Conservation (phyloP, 2,113 vertebrate species). For the Paedocypris sp. region DNA sequence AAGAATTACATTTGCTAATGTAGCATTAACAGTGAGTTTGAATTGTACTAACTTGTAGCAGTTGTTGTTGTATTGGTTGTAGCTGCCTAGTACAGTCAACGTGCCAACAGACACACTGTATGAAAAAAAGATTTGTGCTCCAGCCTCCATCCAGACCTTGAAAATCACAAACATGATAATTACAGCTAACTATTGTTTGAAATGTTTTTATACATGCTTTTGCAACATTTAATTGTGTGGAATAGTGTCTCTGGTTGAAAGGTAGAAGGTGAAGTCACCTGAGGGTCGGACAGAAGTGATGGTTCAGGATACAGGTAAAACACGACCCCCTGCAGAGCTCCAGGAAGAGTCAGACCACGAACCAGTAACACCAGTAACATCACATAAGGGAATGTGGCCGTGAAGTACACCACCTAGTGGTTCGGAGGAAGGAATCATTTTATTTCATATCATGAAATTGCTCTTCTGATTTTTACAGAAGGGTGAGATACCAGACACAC, state of each 20-base stretch:
- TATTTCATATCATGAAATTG: too few species aligned
- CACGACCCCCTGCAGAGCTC: slow-evolving; percentile 51
- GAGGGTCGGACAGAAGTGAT: slow-evolving; percentile 42
- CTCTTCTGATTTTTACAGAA: too few species aligned
- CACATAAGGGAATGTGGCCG: slow-evolving; percentile 62
- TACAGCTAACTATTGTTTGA: too few species aligned
- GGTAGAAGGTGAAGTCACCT: too few species aligned
- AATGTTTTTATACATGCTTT: too few species aligned
- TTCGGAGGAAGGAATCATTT: background rate
- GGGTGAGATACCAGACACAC: too few species aligned
- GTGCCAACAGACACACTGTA: slow-evolving; percentile 52
- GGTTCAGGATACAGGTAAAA: slow-evolving; percentile 61
- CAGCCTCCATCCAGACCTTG: slow-evolving; percentile 67
- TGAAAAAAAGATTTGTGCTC: slow-evolving; percentile 58
- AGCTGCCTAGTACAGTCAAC: slow-evolving; percentile 51
- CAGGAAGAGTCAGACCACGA: slow-evolving; percentile 59
- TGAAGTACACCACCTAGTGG: slow-evolving; percentile 62
- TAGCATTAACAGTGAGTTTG: too few species aligned
- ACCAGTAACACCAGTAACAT: slow-evolving; percentile 59
- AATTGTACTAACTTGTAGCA: slow-evolving; percentile 52
- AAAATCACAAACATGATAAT: too few species aligned
- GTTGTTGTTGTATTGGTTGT: slow-evolving; percentile 59
- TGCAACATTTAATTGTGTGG: too few species aligned
- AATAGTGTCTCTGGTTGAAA: too few species aligned
- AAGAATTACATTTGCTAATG: too few species aligned